phyloP scores from a whole-genome alignment of 2,113 vertebrate species.

The Theristicus caerulescens region DNA sequence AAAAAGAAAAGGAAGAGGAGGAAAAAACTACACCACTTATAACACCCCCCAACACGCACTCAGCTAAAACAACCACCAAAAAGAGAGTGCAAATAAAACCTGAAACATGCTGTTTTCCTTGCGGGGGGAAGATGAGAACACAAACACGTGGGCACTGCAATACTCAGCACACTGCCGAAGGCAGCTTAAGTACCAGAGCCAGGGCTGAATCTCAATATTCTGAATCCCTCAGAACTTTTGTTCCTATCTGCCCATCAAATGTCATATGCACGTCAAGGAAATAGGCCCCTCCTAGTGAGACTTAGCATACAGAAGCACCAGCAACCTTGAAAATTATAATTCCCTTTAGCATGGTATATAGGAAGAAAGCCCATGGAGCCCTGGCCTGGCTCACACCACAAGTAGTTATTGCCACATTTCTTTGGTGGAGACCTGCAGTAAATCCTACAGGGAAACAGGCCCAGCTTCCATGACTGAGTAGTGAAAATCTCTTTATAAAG shows the following conservation, averaged over 20 bases:
- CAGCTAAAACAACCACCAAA: background rate
- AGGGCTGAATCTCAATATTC: background rate
- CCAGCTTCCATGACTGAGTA: background rate
- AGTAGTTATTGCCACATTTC: background rate
- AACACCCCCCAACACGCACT: background rate
- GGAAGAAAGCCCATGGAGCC: background rate
- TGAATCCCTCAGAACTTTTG: background rate
- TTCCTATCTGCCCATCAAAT: background rate
- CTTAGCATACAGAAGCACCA: background rate
- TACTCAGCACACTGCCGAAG: background rate
- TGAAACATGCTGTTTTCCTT: background rate
- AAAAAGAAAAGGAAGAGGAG: background rate
- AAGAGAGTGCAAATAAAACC: background rate
- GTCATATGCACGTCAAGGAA: background rate
- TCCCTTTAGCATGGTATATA: background rate
- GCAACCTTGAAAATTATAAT: background rate
- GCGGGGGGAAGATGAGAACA: background rate
- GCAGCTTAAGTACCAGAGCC: background rate
- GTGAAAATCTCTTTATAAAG: background rate
- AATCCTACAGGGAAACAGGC: background rate
- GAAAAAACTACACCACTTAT: background rate
- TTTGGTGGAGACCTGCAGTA: background rate
- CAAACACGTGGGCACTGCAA: background rate
- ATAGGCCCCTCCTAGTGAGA: background rate
- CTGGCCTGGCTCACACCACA: background rate